Base-by-base conservation (phyloP, 2,888 invertebrate genomes). In the Phyllotreta cruciferae region DNA sequence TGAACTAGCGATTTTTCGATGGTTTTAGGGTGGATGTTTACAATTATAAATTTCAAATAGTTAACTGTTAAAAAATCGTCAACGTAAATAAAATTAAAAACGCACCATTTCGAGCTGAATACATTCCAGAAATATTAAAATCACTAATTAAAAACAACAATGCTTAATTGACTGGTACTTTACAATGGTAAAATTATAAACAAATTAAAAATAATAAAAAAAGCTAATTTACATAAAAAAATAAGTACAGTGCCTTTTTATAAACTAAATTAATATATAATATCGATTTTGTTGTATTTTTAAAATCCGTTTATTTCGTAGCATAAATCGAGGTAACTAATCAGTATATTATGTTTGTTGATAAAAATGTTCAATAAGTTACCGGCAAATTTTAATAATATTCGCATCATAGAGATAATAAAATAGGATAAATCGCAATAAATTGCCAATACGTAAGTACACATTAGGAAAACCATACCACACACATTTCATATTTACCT, bases 291-390 rank as follows among this genome's bases (percentile, higher is more conserved):
- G 7, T 47, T 66, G 62, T 66, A 66, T 60, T 60, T 66, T 67
- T 68, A 62, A 69, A 69, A 55, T 64, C 62, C 67, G 63, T 61
- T 67, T 63, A 24, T 24, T 67, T 66, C n/a, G n/a, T n/a, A n/a
- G n/a, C n/a, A n/a, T 73, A 72, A 70, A 69, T 69, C 72, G 76
- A 77, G 76, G 76, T 77, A 77, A 77, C 77, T 76, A 75, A 73
- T 74, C 73, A 52, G 24, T 24, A 24, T 24, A 24, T 24, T 24
- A 72, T 73, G 73, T 74, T 72, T 69, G 69, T 66, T 67, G 67
- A 70, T 63, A 66, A 72, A 67, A 69, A 63, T 71, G 68, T 68
- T 64, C 63, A 68, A 66, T 24, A 24, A 24, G 24, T 24, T 24
- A 24, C 4, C 24, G 24, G 24, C 24, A 24, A 60, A 53, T 50